These are phyloP conservation scores for Peucedramus taeniatus DNA, from an alignment of 2,113 vertebrate species.

Conservation along the genomic window DNA sequence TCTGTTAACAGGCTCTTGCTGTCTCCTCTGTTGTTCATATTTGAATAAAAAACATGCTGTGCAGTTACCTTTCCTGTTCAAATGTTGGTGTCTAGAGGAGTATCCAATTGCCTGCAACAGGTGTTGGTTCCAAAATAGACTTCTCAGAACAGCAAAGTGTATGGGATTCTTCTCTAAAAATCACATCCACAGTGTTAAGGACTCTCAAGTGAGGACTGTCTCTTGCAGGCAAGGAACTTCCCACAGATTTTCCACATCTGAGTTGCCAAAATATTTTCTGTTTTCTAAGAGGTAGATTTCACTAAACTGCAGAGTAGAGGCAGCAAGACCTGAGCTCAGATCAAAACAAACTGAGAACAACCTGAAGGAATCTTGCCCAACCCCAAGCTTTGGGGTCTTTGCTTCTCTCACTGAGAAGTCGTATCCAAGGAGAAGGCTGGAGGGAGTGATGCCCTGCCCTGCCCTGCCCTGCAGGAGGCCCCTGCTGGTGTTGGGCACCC, in stretches of 20 bases:
- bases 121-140: background rate
- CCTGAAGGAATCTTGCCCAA: background rate
- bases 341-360: background rate
- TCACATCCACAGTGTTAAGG: accelerated
- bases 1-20: background rate
- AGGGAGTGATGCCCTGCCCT: accelerated
- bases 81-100: background rate
- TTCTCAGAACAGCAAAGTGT: background rate
- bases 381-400: background rate
- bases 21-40: background rate
- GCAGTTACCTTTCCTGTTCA: background rate
- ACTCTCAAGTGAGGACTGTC: background rate
- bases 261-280: background rate
- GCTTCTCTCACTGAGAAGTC: background rate
- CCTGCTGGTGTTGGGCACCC: background rate
- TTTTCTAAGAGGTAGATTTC: background rate
- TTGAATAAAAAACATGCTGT: background rate
- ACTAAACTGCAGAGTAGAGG: background rate
- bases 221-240: background rate
- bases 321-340: background rate
- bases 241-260: accelerated
- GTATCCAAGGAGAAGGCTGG: background rate
- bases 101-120: background rate
- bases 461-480: background rate
- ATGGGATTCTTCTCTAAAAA: background rate